These are phyloP conservation scores for Cephalopholis sonnerati DNA, from an alignment of 2,113 vertebrate species.

Conservation along the genomic window DNA sequence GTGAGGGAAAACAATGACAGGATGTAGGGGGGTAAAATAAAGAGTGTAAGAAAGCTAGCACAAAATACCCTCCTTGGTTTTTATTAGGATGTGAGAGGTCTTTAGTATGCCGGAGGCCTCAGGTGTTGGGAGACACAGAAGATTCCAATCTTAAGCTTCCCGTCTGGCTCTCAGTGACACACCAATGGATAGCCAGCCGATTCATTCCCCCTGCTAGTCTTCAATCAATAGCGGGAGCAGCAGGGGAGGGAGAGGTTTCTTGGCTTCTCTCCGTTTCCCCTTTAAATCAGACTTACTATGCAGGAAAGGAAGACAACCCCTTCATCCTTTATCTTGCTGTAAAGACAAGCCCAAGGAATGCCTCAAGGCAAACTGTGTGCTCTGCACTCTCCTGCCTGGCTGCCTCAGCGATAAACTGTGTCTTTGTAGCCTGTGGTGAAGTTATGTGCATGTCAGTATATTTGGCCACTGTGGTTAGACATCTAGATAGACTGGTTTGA, in stretches of 20 bases:
- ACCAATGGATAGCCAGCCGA: conserved; percentile 55
- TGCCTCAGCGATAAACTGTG: conserved; percentile 57
- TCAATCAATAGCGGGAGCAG: conserved; percentile 74
- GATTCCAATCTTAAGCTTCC: conserved; percentile 64
- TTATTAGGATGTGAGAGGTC: conserved; percentile 30
- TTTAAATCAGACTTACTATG: conserved; percentile 75
- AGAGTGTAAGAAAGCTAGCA: neutral
- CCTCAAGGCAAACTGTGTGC: conserved; percentile 65
- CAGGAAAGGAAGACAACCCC: conserved; percentile 66
- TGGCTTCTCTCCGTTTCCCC: conserved; percentile 57
- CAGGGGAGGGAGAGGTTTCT: conserved; percentile 50
- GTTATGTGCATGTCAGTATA: conserved; percentile 48
- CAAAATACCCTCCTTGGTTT: conserved; percentile 22
- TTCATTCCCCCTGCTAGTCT: conserved; percentile 61
- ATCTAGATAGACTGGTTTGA: conserved; percentile 37
- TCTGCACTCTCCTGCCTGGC: conserved; percentile 38
- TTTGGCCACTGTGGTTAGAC: conserved; percentile 50
- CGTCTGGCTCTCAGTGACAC: conserved; percentile 56
- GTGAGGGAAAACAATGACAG: neutral
- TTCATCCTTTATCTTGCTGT: conserved; percentile 69
- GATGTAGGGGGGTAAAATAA: conserved; percentile 26
- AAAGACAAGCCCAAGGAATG: conserved; percentile 69
- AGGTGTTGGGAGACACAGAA: conserved; percentile 33
- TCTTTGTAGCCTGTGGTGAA: conserved; percentile 44
- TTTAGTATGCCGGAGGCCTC: conserved; percentile 57